These are phyloP conservation scores for Heterodera schachtii DNA, from an alignment of 1,140 invertebrate genomes.

Conservation along the genomic window DNA sequence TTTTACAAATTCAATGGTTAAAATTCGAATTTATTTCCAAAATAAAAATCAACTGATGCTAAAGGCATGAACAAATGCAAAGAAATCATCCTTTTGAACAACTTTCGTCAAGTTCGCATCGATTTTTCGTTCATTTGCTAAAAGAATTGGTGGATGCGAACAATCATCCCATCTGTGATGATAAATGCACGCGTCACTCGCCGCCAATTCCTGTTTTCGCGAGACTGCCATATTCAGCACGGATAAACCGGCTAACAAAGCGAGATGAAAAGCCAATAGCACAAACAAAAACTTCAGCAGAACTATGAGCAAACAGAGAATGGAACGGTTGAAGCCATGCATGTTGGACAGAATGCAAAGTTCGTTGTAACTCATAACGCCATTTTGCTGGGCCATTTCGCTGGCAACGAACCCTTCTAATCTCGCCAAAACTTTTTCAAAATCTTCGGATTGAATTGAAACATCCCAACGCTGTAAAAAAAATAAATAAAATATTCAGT, in stretches of 20 bases:
- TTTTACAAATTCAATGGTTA: too few species aligned
- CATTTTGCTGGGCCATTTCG: neutral
- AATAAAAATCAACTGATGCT: neutral
- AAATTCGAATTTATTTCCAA: neutral
- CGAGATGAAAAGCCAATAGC: neutral
- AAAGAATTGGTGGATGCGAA: neutral
- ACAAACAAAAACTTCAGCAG: neutral
- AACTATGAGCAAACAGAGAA: neutral
- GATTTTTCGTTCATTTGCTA: neutral
- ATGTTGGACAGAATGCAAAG: neutral
- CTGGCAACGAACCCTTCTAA: neutral
- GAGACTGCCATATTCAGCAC: neutral
- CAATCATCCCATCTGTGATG: neutral
- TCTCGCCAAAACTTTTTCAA: neutral
- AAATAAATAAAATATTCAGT: neutral
- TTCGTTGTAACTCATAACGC: slow-evolving; percentile 6
- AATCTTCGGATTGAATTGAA: neutral
- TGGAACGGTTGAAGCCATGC: neutral
- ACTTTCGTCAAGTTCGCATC: neutral
- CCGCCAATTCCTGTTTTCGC: neutral
- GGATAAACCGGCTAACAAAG: neutral
- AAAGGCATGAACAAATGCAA: neutral
- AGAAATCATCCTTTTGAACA: neutral
- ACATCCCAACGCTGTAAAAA: neutral
- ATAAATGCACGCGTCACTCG: neutral